Evolutionary conservation across 2,113 vertebrate genomes (phyloP), one percentile per base, ranked within the genome.

Genomic region (Aldabrachelys gigantea): DNA sequence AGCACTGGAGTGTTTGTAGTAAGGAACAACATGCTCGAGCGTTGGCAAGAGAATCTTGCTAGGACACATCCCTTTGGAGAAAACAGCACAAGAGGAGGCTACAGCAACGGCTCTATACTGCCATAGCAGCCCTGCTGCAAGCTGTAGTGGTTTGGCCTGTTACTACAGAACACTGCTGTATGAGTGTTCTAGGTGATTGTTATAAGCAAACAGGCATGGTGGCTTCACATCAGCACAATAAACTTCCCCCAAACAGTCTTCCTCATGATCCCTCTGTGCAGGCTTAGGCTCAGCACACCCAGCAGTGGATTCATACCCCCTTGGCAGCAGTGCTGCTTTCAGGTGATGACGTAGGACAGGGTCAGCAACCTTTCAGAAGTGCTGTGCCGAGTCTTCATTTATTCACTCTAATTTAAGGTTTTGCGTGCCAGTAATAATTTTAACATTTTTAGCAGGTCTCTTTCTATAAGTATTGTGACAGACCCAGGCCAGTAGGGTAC

Each of bases 31-130:
- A 94, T 1, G 9, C 35, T 72, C 0, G n/a, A 81, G 24, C 79
- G 89, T 82, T 80, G 87, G 52, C 88, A 92, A 94, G 69, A 87
- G 87, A n/a, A 72, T 90, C 86, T 93, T 83, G 79, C 72, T 54
- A 90, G 19, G 7, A 95, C 59, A 78, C 80, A 87, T 62, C 85
- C 72, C 69, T 88, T 87, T 62, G 1, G 84, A 69, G 54, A 82
- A n/a, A 14, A 44, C 11, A 52, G 76, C 17, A 11, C 19, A 80
- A 54, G 54, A 80, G 59, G 59, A n/a, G 38, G 76, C 85, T 11
- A 82, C 27, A 78, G 81, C 76, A 96, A 91, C 5, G 83, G 56
- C 35, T 81, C 49, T 76, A 78, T 72, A 91, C 83, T 59, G 80
- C 80, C 79, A 82, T 79, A 91, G 90, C 85, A 85, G 50, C 87